Percentiles rank a stretch among this genome's conserved stretches.
Evolutionary conservation across 2,113 vertebrate genomes (phyloP).

Genomic region (Trichechus manatus): DNA sequence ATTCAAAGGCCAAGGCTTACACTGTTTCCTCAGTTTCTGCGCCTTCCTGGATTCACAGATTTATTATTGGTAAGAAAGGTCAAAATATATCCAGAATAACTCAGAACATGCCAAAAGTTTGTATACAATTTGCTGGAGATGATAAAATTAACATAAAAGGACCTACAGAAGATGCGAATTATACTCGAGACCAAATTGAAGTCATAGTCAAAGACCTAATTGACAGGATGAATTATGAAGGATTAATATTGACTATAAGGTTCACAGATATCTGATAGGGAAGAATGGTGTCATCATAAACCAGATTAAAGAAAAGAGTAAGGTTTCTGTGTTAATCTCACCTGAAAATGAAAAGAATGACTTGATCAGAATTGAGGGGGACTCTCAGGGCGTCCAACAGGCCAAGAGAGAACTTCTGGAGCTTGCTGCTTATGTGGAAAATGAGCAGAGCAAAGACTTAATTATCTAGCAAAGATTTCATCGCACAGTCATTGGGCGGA

Average conservation of each 20-base stretch:
- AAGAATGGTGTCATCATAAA: slow-evolving; percentile 91
- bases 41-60: slow-evolving; percentile 91
- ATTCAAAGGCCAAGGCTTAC: slow-evolving; percentile 89
- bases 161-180: slow-evolving; percentile 89
- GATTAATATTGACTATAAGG: slow-evolving; percentile 89
- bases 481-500: slow-evolving; percentile 95
- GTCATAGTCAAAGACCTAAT: slow-evolving; percentile 91
- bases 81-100: slow-evolving; percentile 91
- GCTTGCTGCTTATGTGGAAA: slow-evolving; percentile 93
- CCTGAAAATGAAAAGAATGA: slow-evolving; percentile 91
- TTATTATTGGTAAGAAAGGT: slow-evolving; percentile 92
- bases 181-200: slow-evolving; percentile 90
- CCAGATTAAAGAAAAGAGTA: slow-evolving; percentile 92
- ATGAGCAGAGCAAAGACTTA: slow-evolving; percentile 96
- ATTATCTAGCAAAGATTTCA: slow-evolving; percentile 98
- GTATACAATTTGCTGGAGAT: slow-evolving; percentile 91
- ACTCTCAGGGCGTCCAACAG: slow-evolving; percentile 95
- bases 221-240: slow-evolving; percentile 91
- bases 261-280: slow-evolving; percentile 91
- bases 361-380: slow-evolving; percentile 95
- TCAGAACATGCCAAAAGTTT: slow-evolving; percentile 90
- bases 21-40: slow-evolving; percentile 89
- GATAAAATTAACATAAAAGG: slow-evolving; percentile 91
- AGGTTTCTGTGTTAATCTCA: slow-evolving; percentile 90
- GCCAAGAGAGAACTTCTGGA: slow-evolving; percentile 97